Conservation (phyloP, 2,797 vertebrate species). For the Sparus aurata region DNA sequence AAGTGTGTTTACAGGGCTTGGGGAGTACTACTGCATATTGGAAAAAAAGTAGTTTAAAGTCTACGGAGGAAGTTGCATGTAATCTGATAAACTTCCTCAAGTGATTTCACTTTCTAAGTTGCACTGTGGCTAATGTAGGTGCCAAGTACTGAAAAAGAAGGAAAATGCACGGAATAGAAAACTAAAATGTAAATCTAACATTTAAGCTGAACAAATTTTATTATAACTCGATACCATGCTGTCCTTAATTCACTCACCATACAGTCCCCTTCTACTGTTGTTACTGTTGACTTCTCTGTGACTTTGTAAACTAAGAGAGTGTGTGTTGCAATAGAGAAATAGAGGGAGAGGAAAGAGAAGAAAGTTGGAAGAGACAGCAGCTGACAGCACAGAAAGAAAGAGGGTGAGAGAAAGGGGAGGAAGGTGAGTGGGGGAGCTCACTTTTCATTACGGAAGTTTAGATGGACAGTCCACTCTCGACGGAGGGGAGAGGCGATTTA, state of each 20-base stretch:
- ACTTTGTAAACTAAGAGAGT: conserved; percentile 54
- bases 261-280: not conserved
- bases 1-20: too few relatives aligned
- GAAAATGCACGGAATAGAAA: not conserved
- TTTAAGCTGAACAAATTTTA: not conserved
- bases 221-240: not conserved
- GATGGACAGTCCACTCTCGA: conserved; percentile 46
- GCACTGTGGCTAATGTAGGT: too few relatives aligned
- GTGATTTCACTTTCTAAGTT: too few relatives aligned
- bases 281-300: conserved; percentile 61
- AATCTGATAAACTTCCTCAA: too few relatives aligned
- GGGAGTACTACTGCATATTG: too few relatives aligned
- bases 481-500: conserved; percentile 17
- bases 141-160: not conserved
- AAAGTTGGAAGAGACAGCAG: conserved; percentile 61
- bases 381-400: conserved; percentile 34
- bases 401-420: not conserved
- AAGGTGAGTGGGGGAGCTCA: conserved; percentile 45
- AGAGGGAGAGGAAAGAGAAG: conserved; percentile 6
- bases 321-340: conserved; percentile 24
- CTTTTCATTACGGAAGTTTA: conserved; percentile 61
- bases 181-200: not conserved
- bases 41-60: too few relatives aligned
- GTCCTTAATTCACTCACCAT: not conserved
- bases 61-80: too few relatives aligned